Percentiles rank a stretch among this genome's conserved stretches.
Conservation (phyloP, 2,113 vertebrate genomes). For the Addax nasomaculatus region DNA sequence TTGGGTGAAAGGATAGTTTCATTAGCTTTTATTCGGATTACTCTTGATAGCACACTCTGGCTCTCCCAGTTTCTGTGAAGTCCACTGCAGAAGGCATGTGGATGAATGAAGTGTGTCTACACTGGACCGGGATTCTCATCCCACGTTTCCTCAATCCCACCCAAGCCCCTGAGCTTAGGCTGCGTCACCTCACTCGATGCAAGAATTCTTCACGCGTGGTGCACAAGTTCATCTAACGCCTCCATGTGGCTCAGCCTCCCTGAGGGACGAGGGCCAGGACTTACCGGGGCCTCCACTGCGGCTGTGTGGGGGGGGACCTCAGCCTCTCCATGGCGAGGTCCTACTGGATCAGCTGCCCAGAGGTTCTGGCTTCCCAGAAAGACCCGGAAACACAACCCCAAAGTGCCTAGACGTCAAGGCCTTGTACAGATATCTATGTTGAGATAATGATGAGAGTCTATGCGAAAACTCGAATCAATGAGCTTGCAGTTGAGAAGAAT, state of each 20-base stretch:
- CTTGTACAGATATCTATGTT: not conserved
- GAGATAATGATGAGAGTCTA: not conserved
- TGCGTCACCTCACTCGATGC: not conserved
- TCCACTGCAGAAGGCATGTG: not conserved
- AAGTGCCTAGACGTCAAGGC: not conserved
- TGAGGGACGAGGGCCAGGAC: too few species aligned
- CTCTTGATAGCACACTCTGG: not conserved
- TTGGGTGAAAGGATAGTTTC: not conserved
- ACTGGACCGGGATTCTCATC: not conserved
- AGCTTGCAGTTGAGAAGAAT: not conserved
- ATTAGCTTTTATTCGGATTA: not conserved
- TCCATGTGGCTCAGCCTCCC: not conserved
- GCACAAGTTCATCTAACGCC: not conserved
- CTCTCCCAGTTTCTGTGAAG: not conserved
- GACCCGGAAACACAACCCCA: not conserved
- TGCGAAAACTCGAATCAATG: not conserved
- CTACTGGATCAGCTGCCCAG: not conserved
- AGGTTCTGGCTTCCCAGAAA: not conserved
- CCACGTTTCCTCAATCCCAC: not conserved
- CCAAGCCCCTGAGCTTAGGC: not conserved
- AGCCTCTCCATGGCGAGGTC: not conserved
- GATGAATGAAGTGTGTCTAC: not conserved
- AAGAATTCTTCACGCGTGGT: not conserved
- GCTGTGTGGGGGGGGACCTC: not conserved
- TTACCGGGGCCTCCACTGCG: not conserved